These are phyloP conservation scores for Cirrhinus mrigala DNA, from an alignment of 2,797 vertebrate genomes.

Conservation along the genomic window DNA sequence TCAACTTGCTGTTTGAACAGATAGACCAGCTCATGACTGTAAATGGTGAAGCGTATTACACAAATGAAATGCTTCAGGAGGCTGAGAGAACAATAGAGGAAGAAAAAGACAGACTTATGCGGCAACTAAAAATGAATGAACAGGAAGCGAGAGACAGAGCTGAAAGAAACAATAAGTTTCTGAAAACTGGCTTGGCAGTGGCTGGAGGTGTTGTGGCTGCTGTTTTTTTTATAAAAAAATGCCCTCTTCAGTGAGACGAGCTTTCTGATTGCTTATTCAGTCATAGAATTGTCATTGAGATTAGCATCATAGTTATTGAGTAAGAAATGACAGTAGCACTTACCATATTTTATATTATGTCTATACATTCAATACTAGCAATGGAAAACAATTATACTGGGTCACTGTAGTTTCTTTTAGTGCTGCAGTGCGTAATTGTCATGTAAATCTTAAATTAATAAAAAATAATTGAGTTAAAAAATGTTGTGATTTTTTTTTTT, in stretches of 20 bases:
- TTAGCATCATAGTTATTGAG: background rate
- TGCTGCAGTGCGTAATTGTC: background rate
- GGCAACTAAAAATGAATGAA: background rate
- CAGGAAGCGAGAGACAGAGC: conserved; percentile 5
- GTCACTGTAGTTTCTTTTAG: background rate
- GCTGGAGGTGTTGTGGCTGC: background rate
- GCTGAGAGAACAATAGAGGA: conserved; percentile 17
- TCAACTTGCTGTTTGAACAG: background rate
- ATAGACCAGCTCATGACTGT: background rate
- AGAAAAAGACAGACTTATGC: conserved; percentile 4
- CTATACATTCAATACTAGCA: background rate
- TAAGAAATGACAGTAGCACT: no score
- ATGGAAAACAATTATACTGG: background rate
- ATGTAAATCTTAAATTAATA: background rate
- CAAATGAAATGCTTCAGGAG: conserved; percentile 5
- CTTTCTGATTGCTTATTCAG: background rate
- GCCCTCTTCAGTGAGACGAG: background rate
- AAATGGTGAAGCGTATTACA: conserved; percentile 3
- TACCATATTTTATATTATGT: no score
- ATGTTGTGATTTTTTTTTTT: background rate
- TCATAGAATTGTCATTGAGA: background rate
- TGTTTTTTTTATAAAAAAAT: background rate
- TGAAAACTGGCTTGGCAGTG: background rate
- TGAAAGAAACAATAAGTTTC: conserved; percentile 19
- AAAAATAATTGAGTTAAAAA: background rate